phyloP scores from a whole-genome alignment of 1,140 invertebrate species.

The Macrobrachium nipponense region DNA sequence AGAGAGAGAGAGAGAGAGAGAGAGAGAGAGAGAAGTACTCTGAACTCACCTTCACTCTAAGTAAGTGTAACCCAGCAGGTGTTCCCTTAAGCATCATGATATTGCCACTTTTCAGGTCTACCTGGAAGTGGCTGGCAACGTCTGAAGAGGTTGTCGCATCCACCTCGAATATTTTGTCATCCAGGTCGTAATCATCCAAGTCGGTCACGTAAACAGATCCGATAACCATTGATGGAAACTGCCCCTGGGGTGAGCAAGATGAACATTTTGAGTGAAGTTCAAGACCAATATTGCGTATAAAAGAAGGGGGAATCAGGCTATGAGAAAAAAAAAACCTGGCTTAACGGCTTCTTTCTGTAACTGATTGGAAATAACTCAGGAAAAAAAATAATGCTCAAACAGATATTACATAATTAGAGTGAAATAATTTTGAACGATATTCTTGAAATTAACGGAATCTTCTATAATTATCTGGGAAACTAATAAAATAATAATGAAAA shows the following conservation, averaged over 20 bases:
- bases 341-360: background rate
- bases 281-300: background rate
- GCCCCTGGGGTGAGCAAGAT: slow-evolving; percentile 73
- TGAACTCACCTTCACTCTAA: slow-evolving; percentile 88
- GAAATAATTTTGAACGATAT: too few relatives aligned
- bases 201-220: slow-evolving; percentile 96
- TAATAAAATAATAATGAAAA: too few relatives aligned
- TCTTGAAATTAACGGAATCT: too few relatives aligned
- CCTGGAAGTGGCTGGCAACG: slow-evolving; percentile 77
- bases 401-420: too few relatives aligned
- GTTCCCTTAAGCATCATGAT: slow-evolving; percentile 94
- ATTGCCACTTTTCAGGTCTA: slow-evolving; percentile 92
- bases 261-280: background rate
- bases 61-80: slow-evolving; percentile 81
- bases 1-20: slow-evolving; percentile 7
- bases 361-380: too few relatives aligned
- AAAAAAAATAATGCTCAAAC: too few relatives aligned
- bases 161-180: slow-evolving; percentile 97
- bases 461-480: too few relatives aligned
- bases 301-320: background rate
- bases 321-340: background rate
- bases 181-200: slow-evolving; percentile 96
- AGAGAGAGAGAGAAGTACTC: background rate
- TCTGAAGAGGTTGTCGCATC: slow-evolving; percentile 71
- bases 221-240: slow-evolving; percentile 91